These are phyloP conservation scores for Nebria ingens DNA, from an alignment of 1,140 invertebrate species.

Conservation along the genomic window DNA sequence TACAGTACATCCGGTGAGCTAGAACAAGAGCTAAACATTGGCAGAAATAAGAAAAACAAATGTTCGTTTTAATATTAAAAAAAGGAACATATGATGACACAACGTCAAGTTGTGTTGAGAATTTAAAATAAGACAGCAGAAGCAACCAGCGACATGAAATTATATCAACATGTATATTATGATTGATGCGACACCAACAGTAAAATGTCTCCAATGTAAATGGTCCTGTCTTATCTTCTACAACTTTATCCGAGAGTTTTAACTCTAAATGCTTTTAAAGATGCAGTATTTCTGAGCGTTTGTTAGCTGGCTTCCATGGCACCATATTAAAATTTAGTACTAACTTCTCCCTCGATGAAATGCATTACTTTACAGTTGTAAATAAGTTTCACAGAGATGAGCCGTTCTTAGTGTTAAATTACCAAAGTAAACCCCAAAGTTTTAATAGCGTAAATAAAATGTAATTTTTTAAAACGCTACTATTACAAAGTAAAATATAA, in stretches of 20 bases:
- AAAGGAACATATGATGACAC: not conserved
- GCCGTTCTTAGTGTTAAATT: too few relatives aligned
- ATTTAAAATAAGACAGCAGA: not conserved
- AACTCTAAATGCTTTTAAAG: constrained; percentile 1
- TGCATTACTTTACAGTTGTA: too few relatives aligned
- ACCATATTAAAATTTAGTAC: not conserved
- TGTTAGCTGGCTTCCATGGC: not conserved
- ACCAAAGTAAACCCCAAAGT: too few relatives aligned
- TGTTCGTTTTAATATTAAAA: too few relatives aligned
- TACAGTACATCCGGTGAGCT: too few relatives aligned
- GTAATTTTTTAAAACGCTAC: too few relatives aligned
- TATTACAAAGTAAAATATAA: too few relatives aligned
- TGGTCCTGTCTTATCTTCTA: not conserved
- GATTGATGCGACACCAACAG: not conserved
- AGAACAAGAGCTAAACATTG: too few relatives aligned
- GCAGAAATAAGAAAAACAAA: too few relatives aligned
- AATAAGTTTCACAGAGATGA: too few relatives aligned
- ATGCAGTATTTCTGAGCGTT: not conserved
- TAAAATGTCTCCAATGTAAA: not conserved
- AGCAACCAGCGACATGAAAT: not conserved
- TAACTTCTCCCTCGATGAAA: not conserved
- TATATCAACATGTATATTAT: not conserved
- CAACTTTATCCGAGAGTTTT: not conserved
- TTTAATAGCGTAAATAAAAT: too few relatives aligned
- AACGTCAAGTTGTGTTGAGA: not conserved